A percentile compares a stretch with the other conserved stretches of the same genome.
These are phyloP conservation scores for Bicyclus anynana DNA, from an alignment of 1,140 invertebrate species.

Conservation along the genomic window DNA sequence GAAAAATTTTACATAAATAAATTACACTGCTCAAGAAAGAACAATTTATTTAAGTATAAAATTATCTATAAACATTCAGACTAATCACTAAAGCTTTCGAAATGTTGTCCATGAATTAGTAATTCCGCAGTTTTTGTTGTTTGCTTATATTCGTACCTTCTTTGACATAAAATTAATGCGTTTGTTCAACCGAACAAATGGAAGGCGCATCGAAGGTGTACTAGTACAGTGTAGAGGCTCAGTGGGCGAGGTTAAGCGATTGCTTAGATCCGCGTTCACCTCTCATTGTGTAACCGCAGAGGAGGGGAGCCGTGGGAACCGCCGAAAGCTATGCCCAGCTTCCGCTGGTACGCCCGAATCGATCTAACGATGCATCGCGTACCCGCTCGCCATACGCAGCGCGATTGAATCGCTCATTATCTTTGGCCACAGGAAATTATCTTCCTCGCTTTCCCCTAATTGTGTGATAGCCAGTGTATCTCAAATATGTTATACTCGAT, in stretches of 20 bases:
- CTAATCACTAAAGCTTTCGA: too few species aligned
- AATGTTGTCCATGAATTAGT: too few species aligned
- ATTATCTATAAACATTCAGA: too few species aligned
- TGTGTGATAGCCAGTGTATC: constrained; percentile 1
- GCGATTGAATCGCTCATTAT: constrained; percentile 63
- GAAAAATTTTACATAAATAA: too few species aligned
- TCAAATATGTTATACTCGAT: neutral
- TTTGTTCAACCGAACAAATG: constrained; percentile 12
- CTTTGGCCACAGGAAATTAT: constrained; percentile 63
- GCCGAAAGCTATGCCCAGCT: constrained; percentile 72
- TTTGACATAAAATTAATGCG: neutral
- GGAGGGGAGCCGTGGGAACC: constrained; percentile 67
- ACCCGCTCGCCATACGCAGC: constrained; percentile 42
- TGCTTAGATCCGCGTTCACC: constrained; percentile 76
- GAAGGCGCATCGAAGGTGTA: constrained; percentile 38
- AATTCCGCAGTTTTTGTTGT: too few species aligned
- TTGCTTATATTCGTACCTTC: neutral
- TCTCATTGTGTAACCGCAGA: constrained; percentile 68
- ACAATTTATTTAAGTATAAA: too few species aligned
- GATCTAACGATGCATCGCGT: constrained; percentile 67
- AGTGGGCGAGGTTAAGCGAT: constrained; percentile 75
- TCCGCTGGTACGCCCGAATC: constrained; percentile 67
- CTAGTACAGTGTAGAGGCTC: constrained; percentile 50
- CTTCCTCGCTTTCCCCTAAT: constrained; percentile 13
- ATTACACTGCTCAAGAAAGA: too few species aligned